Conservation (phyloP, 2,888 invertebrate species). For the Polyploca ridens region DNA sequence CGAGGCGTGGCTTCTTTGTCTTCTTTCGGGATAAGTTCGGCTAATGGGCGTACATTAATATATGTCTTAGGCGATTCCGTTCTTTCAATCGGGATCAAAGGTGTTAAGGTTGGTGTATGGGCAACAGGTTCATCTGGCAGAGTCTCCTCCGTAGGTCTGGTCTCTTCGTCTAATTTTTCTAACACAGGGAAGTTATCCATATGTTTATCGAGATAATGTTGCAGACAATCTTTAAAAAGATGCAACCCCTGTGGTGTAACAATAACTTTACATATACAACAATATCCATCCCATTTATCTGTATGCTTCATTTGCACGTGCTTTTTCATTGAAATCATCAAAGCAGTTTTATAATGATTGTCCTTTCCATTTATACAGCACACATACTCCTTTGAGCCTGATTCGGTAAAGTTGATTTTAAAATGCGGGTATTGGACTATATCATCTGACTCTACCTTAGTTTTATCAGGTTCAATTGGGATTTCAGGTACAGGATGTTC, state of each 20-base stretch:
- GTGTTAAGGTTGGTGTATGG: slow-evolving; percentile 13
- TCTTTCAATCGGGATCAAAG: slow-evolving; percentile 23
- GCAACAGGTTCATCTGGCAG: slow-evolving; percentile 17
- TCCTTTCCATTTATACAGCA: slow-evolving; percentile 70
- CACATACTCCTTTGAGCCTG: slow-evolving; percentile 68
- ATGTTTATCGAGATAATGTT: slow-evolving; percentile 74
- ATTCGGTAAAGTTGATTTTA: slow-evolving; percentile 53
- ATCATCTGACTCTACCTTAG: slow-evolving; percentile 32
- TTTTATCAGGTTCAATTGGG: slow-evolving; percentile 15
- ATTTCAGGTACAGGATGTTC: background rate
- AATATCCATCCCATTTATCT: slow-evolving; percentile 84
- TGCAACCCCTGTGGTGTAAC: slow-evolving; percentile 68
- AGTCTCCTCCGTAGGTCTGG: slow-evolving; percentile 23
- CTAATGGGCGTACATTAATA: slow-evolving; percentile 72
- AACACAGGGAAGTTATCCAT: slow-evolving; percentile 69
- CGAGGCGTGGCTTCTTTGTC: slow-evolving; percentile 21
- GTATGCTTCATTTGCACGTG: slow-evolving; percentile 70
- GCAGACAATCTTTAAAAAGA: slow-evolving; percentile 66
- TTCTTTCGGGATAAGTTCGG: slow-evolving; percentile 57
- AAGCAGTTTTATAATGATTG: slow-evolving; percentile 67
- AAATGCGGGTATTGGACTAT: slow-evolving; percentile 64
- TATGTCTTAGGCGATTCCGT: slow-evolving; percentile 40
- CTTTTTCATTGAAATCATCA: slow-evolving; percentile 75
- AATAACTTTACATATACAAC: slow-evolving; percentile 77
- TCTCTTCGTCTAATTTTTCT: slow-evolving; percentile 35